Base-by-base conservation (phyloP, 1,140 invertebrate species). In the Leptinotarsa texana region DNA sequence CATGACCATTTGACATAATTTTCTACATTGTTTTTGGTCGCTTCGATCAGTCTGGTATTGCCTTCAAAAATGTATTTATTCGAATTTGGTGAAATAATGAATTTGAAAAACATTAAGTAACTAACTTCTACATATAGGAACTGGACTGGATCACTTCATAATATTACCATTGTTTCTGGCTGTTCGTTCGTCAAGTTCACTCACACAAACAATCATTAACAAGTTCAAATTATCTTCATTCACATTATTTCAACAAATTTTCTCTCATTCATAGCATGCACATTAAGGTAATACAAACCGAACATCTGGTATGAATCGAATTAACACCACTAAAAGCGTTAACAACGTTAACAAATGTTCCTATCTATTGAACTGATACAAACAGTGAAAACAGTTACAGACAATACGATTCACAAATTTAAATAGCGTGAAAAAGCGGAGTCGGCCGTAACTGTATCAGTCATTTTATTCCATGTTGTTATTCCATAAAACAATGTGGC, bases 261-360 rank as follows among this genome's bases (percentile, higher is more conserved):
- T 57, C 51, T 18, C 13, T 57, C 17, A 18, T 57, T 57, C 51
- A 57, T n/a, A 18, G 4, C 17, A 18, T 57, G 15, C 15, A 57
- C 51, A 57, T 17, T 2, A 3, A n/a, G 6, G 4, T 18, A 8
- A 15, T 0, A 57, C 51, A 57, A 17, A 11, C 51, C 17, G n/a
- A 57, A 57, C 51, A 57, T 15, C 51, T 57, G 51, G 17, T 57
- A 13, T 57, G 15, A 57, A 57, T 17, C 51, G 51, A 57, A 57
- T 57, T 18, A 57, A 17, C 51, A 57, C 3, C n/a, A 57, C 15
- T 18, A 57, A 57, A 15, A 57, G n/a, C n/a, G 51, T 57, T 57
- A 57, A 57, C 51, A n/a, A 15, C n/a, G 51, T 15, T 57, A n/a
- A 57, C 51, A 57, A 57, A 57, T 57, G 51, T 57, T 57, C 51